Evolutionary conservation across 2,797 vertebrate species (phyloP).

Genomic region (Dermochelys coriacea): DNA sequence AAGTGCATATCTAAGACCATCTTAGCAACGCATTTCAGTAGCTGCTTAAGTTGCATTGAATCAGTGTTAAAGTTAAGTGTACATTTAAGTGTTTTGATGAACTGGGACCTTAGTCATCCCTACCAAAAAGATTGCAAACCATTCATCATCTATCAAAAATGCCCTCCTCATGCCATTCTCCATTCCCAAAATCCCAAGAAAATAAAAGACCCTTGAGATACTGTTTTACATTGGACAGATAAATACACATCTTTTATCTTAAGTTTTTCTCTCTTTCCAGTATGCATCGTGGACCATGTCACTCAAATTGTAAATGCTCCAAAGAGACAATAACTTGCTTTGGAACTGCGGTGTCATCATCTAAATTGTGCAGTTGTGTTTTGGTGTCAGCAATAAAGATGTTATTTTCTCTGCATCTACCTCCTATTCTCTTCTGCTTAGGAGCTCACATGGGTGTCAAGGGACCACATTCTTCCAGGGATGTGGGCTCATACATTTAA

Average conservation of each 20-base stretch:
- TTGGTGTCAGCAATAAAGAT: rapidly evolving
- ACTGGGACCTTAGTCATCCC: rapidly evolving
- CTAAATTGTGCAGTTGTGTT: background rate
- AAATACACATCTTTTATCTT: rapidly evolving
- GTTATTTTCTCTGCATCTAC: rapidly evolving
- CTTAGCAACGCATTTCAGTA: background rate
- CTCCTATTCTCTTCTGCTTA: rapidly evolving
- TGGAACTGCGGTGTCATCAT: background rate
- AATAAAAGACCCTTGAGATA: rapidly evolving
- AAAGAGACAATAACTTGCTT: rapidly evolving
- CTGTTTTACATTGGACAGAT: background rate
- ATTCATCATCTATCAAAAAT: rapidly evolving
- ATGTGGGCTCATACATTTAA: background rate
- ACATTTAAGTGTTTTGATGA: rapidly evolving
- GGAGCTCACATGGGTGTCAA: rapidly evolving
- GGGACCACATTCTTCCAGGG: background rate
- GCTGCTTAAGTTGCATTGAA: background rate
- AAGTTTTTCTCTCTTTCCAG: rapidly evolving
- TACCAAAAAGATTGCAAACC: rapidly evolving
- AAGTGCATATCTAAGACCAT: background rate
- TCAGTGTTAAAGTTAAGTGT: background rate
- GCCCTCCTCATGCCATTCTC: rapidly evolving
- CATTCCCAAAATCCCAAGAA: rapidly evolving
- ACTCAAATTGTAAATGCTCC: rapidly evolving
- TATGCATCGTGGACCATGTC: background rate